These are phyloP conservation scores for Polyploca ridens DNA, from an alignment of 2,888 invertebrate genomes.

Conservation along the genomic window DNA sequence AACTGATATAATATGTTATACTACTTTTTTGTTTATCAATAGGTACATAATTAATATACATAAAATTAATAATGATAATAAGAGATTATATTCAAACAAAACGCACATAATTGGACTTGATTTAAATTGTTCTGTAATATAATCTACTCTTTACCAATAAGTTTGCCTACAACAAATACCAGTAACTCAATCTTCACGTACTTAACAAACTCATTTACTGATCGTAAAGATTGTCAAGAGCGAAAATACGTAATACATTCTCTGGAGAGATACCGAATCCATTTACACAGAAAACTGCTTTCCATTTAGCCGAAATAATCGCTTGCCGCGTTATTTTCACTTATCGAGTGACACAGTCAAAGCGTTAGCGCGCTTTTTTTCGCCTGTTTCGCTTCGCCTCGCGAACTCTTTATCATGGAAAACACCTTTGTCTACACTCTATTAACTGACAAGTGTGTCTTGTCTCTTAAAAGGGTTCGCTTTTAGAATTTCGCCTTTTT, in stretches of 20 bases:
- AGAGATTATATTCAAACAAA: too few species aligned
- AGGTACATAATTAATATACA: too few species aligned
- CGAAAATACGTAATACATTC: neutral
- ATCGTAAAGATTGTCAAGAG: neutral
- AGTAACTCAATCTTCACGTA: neutral
- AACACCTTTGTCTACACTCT: slow-evolving; percentile 54
- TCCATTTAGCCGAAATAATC: slow-evolving; percentile 53
- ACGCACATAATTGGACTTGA: too few species aligned
- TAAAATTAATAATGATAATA: too few species aligned
- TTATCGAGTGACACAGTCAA: slow-evolving; percentile 37
- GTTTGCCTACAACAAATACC: neutral
- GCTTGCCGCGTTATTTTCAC: slow-evolving; percentile 44
- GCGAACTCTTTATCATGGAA: slow-evolving; percentile 46
- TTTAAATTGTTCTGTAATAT: too few species aligned
- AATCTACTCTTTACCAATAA: too few species aligned
- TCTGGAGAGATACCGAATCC: slow-evolving; percentile 36
- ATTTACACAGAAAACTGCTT: slow-evolving; percentile 43
- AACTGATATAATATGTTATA: too few species aligned
- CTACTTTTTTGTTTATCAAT: too few species aligned
- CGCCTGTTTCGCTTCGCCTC: slow-evolving; percentile 12
- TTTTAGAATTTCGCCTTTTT: slow-evolving; percentile 28
- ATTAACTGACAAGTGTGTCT: slow-evolving; percentile 49
- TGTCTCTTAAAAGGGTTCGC: slow-evolving; percentile 37
- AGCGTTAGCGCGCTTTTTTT: slow-evolving; percentile 28
- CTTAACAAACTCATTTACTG: neutral